Evolutionary conservation across 2,888 invertebrate genomes (phyloP).

Genomic region (Minunthozetes semirufus): DNA sequence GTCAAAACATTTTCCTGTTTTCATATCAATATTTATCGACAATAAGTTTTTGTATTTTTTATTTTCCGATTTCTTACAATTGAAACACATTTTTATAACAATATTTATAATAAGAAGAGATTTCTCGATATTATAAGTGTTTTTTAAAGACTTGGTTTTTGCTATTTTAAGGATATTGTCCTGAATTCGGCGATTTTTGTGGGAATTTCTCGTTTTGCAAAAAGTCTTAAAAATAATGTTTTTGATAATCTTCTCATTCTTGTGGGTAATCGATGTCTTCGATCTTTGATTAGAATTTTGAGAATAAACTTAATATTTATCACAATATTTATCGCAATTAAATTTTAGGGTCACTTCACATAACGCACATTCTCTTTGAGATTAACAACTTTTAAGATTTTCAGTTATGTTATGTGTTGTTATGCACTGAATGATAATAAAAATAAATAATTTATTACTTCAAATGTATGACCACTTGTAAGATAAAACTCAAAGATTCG

Average conservation of each 20-base stretch:
- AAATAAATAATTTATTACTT: conserved; percentile 1
- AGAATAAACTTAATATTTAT: background rate
- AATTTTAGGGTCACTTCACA: conserved; percentile 14
- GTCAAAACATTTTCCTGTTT: background rate
- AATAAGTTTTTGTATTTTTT: background rate
- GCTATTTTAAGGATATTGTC: background rate
- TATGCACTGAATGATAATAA: background rate
- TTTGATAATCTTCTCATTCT: too few species aligned
- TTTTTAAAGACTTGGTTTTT: background rate
- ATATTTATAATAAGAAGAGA: too few species aligned
- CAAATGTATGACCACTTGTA: background rate
- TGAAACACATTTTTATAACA: background rate
- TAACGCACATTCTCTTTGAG: background rate
- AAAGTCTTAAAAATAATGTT: too few species aligned
- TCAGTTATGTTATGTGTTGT: background rate
- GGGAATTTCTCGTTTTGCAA: background rate
- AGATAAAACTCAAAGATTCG: background rate
- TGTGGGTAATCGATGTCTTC: background rate
- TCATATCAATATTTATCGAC: background rate
- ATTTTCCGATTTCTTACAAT: background rate
- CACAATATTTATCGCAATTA: conserved; percentile 4
- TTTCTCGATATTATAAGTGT: background rate
- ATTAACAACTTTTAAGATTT: background rate
- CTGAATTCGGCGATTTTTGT: background rate
- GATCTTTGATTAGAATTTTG: background rate